Evolutionary conservation across 2,888 invertebrate genomes (phyloP), one percentile per base, ranked within the genome.

Genomic region (Noctua fimbriata): DNA sequence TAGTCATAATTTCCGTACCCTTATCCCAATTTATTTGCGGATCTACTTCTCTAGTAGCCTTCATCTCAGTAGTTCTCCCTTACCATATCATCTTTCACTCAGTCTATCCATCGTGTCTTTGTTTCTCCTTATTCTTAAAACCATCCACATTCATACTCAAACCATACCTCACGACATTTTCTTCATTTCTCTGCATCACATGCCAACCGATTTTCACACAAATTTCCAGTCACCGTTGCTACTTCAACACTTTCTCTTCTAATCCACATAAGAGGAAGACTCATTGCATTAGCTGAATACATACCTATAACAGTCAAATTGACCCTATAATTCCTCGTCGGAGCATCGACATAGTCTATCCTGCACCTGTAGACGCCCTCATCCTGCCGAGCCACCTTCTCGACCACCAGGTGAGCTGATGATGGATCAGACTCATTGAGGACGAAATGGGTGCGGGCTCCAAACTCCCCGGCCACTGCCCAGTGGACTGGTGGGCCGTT

Each of bases 271-370:
- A 21, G 21, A 52, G 7, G 21, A 52, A n/a, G n/a, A 14, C 2
- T 4, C 21, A 24, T 52, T 2, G 9, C 32, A 55, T 55, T 12
- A 0, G 14, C 18, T 14, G 5, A 32, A 49, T 81, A 97, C 98
- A 97, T 95, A 99, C 99, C 98, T 92, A 99, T 98, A 93, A 99
- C 98, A 89, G 98, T 98, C 89, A 99, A 97, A 93, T 98, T 99
- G 92, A 99, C 98, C 92, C 98, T 97, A 92, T 98, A 98, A 94
- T 99, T 99, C 91, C 98, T 97, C 0, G 99, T 99, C 0, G 99
- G 99, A 0, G 98, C 98, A 94, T 99, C 98, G 83, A 98, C 97
- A 93, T 99, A 99, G 96, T 99, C 99, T 87, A 99, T 98, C 88
- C 99, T 97, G 94, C 99, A 99, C 79, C 99, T 97, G 94, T 98